Conservation (phyloP, 2,113 vertebrate species). For the Indri indri region DNA sequence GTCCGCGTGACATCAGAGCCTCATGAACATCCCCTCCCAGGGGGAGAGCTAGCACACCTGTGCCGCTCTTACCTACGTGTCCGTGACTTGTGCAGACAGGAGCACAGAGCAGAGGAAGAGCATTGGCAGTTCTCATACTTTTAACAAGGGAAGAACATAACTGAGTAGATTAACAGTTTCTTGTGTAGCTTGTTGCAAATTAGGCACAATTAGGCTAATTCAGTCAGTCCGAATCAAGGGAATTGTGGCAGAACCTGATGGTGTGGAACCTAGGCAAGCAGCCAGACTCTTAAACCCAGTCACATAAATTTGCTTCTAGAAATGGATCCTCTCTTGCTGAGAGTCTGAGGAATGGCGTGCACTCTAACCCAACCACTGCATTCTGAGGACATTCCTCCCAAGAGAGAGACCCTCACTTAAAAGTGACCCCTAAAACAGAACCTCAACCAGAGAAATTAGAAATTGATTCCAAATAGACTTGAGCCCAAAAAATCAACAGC, state of each 20-base stretch:
- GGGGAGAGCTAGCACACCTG: neutral
- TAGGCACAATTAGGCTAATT: neutral
- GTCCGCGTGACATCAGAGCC: neutral
- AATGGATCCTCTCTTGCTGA: neutral
- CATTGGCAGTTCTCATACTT: neutral
- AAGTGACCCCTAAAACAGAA: neutral
- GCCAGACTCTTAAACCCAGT: neutral
- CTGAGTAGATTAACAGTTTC: neutral
- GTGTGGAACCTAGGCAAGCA: slow-evolving; percentile 8
- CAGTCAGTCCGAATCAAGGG: neutral
- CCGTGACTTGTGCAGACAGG: neutral
- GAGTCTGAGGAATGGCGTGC: neutral
- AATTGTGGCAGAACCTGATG: neutral
- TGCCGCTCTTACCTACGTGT: neutral
- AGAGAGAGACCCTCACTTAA: neutral
- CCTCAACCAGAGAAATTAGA: neutral
- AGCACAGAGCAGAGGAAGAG: neutral
- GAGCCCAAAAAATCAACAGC: neutral
- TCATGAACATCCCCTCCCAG: neutral
- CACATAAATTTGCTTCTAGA: neutral
- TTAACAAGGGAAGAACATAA: neutral
- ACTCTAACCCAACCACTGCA: neutral
- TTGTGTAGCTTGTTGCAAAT: neutral
- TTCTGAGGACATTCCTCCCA: neutral
- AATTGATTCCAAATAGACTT: neutral